Evolutionary conservation across 2,797 vertebrate species (phyloP), one percentile per base, ranked within the genome.

Genomic region (Acropternis orthonyx): DNA sequence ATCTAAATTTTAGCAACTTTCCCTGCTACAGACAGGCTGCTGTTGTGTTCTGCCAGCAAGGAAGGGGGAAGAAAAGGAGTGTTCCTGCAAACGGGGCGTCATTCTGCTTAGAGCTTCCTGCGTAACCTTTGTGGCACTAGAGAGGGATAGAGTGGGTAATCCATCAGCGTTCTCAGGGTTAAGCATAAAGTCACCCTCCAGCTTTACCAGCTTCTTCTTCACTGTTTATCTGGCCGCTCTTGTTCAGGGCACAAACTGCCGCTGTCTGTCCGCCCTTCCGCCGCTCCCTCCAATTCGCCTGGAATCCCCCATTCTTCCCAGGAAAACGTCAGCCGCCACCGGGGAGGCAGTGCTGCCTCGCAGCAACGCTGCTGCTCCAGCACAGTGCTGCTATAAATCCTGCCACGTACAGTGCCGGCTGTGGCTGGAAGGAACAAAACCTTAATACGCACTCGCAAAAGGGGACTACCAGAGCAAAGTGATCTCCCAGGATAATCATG

Each of bases 281-380:
- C 79, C 14, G 10, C 87, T 91, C 78, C 54, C 78, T 62, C 34
- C 58, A 37, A 0, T 14, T 24, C 4, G 2, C 34, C 63, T 46
- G 88, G 87, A 93, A 91, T 86, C 68, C 89, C 89, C 81, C 72
- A 18, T 48, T 48, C 49, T 55, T 56, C 63, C 34, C 39, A 23
- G 63, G 78, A 62, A 76, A 84, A 39, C 2, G 1, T 72, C 80
- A 52, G 61, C 26, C 0, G 2, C 73, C 3, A 2, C 7, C 1
- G 0, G 30, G 54, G 36, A 62, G 36, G 3, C 11, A 17, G 59
- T 1, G 51, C 68, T 7, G 81, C 59, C 55, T 43, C 1, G 0
- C 2, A 74, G 72, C 49, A 44, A 30, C 1, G 11, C 71, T 36
- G 72, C 82, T 55, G 61, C 41, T 54, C 80, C 55, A 17, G 48